Percentiles rank a stretch among this genome's conserved stretches.
These are phyloP conservation scores for Turritopsis rubra DNA, from an alignment of 30 jellyfish, hydroid and myxozoan genomes.

Conservation along the genomic window DNA sequence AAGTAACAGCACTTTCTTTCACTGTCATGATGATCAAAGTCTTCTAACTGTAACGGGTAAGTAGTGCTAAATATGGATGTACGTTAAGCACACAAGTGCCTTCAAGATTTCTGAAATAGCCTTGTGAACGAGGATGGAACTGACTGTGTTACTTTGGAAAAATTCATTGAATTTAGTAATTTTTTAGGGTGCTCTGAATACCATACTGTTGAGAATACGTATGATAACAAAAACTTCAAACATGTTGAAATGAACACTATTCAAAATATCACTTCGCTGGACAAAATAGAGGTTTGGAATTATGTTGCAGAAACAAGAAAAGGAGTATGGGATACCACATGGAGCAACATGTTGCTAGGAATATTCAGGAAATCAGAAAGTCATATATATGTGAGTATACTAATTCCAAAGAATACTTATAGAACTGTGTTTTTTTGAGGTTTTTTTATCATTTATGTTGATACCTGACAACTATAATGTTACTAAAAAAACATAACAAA, in stretches of 20 bases:
- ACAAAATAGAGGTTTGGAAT: background rate
- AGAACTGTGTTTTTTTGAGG: no score
- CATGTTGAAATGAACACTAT: background rate
- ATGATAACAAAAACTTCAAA: background rate
- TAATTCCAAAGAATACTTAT: no score
- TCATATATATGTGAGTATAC: background rate
- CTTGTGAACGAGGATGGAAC: no score
- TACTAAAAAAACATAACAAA: no score
- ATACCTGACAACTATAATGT: no score
- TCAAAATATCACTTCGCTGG: background rate
- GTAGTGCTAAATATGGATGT: no score
- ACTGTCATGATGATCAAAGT: background rate
- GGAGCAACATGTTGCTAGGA: background rate
- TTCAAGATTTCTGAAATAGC: no score
- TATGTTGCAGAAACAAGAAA: background rate
- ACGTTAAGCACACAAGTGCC: no score
- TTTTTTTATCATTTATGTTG: no score
- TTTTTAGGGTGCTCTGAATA: background rate
- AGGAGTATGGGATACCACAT: slow-evolving; percentile 3
- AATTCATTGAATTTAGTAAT: no score
- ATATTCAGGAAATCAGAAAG: background rate
- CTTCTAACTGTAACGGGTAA: background rate
- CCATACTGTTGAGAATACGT: background rate
- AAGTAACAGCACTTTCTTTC: background rate
- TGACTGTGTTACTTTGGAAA: no score